These are phyloP conservation scores for Psilopsiagon aymara DNA, from an alignment of 2,113 vertebrate species.

Conservation along the genomic window DNA sequence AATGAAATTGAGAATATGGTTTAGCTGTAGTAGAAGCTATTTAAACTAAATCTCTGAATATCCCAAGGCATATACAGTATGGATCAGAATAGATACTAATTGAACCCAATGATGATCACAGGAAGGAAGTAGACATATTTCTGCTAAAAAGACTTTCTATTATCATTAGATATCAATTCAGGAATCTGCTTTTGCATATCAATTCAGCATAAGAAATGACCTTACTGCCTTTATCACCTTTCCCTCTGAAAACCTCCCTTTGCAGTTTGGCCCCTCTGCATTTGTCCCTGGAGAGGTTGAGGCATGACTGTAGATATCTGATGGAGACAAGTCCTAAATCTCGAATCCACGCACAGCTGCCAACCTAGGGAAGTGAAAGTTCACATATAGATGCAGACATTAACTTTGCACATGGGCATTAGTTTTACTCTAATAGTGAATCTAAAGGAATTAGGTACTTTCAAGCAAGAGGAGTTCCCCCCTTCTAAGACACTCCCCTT, in stretches of 20 bases:
- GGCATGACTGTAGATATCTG: not conserved
- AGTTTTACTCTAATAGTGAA: not conserved
- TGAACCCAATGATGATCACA: not conserved
- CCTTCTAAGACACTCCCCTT: not conserved
- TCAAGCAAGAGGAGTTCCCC: not conserved
- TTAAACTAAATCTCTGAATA: not conserved
- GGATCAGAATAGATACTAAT: not conserved
- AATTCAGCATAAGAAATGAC: not conserved
- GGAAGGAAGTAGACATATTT: not conserved
- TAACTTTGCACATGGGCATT: fast-evolving
- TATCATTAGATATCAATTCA: not conserved
- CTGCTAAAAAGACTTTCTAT: not conserved
- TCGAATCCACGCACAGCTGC: not conserved
- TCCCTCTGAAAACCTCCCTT: not conserved
- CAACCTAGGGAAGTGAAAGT: not conserved
- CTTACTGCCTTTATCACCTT: too few relatives aligned
- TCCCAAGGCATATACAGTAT: not conserved
- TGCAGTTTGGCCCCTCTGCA: too few relatives aligned
- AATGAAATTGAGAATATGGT: fast-evolving
- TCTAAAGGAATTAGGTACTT: not conserved
- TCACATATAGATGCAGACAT: not conserved
- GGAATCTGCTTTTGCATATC: not conserved
- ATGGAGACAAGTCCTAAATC: not conserved
- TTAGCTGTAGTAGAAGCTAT: not conserved
- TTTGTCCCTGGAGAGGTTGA: not conserved